Evolutionary conservation across 1,140 invertebrate genomes (phyloP), one percentile per base, ranked within the genome.

Genomic region (Belonocnema kinseyi): DNA sequence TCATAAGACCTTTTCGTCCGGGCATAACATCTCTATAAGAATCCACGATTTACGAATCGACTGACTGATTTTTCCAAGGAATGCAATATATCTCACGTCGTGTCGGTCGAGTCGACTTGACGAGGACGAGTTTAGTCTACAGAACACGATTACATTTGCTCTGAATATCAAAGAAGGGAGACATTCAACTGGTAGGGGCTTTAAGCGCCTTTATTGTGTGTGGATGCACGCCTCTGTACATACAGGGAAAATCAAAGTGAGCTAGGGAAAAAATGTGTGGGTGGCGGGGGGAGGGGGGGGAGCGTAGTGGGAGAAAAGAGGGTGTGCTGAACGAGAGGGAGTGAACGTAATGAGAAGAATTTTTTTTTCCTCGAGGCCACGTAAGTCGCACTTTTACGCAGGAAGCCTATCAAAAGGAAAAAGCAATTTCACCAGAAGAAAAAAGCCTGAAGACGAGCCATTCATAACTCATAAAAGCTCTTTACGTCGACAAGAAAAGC

Each of bases 281-380:
- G 7, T 50, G 17, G 58, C 13, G 17, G 33, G 26, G 51, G 26
- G 50, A 61, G n/a, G 72, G 61, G 17, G 21, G 12, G 19, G 16
- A 66, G 17, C 21, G 50, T 73, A 72, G 50, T 16, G 16, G 70
- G 46, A 70, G 46, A 46, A 72, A 71, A 56, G 50, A 74, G n/a
- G 10, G 17, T 51, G 56, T 26, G 33, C 26, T 26, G 66, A 54
- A 52, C 66, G 75, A 71, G 54, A 26, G 16, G 72, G 52, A 66
- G 33, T 50, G 6, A 71, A 56, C 56, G 73, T 79, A 79, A 79
- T 79, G 58, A 56, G 61, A 54, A 58, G 76, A 76, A 72, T 74
- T 77, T 72, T 75, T 77, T 61, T 51, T 76, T 40, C 50, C 51
- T 19, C 52, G 19, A 52, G 53, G 50, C 52, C 26, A 54, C 50